A percentile compares a stretch with the other conserved stretches of the same genome.
Conservation (phyloP, 2,888 invertebrate species). For the Buathra laborator region DNA sequence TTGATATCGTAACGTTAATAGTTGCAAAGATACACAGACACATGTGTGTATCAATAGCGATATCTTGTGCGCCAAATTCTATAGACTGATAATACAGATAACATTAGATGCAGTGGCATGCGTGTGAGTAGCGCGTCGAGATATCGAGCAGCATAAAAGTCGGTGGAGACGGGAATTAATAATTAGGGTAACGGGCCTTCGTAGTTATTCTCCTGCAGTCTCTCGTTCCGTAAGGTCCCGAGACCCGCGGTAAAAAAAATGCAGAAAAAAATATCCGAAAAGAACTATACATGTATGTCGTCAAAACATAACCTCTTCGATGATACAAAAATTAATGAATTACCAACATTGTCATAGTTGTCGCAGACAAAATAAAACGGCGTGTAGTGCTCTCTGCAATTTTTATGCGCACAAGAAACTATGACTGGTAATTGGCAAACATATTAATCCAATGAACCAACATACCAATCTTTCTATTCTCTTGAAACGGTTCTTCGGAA, state of each 20-base stretch:
- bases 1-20: constrained; percentile 32
- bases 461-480: neutral
- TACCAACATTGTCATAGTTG: too few species aligned
- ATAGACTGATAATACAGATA: constrained; percentile 6
- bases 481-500: constrained; percentile 2
- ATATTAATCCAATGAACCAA: neutral
- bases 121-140: neutral
- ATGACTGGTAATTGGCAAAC: neutral
- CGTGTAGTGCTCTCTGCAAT: too few species aligned
- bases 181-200: neutral
- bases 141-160: neutral
- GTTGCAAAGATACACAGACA: constrained; percentile 6
- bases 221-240: too few species aligned
- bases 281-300: too few species aligned
- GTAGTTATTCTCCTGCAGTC: too few species aligned
- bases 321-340: too few species aligned
- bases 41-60: neutral
- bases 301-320: too few species aligned
- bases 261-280: too few species aligned
- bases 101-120: neutral
- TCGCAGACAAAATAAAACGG: too few species aligned
- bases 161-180: neutral
- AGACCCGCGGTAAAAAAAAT: too few species aligned
- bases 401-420: too few species aligned
- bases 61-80: neutral